A percentile compares a stretch with the other conserved stretches of the same genome.
Conservation (phyloP, 53 echinoderm and acorn worm species). For the Stichopus horrens region DNA sequence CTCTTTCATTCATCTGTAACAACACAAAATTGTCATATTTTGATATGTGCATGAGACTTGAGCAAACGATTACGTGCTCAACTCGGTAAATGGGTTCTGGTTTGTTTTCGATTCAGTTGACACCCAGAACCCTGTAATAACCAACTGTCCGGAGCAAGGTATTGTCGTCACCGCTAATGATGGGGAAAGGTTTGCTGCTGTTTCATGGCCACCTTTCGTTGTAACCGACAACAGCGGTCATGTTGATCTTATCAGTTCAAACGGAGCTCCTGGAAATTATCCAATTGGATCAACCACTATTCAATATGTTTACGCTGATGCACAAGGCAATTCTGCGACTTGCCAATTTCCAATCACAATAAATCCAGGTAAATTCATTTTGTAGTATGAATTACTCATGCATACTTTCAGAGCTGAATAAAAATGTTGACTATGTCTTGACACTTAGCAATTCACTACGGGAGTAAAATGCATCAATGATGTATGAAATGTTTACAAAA, state of each 20-base stretch:
- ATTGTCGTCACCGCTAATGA: neutral
- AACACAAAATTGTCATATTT: too few relatives aligned
- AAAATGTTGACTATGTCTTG: too few relatives aligned
- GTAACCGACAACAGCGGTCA: constrained; percentile 34
- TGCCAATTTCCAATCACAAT: neutral
- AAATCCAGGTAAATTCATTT: neutral
- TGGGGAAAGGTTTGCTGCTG: constrained; percentile 3
- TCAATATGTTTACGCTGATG: constrained; percentile 19
- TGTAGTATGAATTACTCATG: neutral
- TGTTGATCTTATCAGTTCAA: constrained; percentile 19
- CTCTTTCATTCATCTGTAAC: too few relatives aligned
- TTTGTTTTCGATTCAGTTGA: neutral
- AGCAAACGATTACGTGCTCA: too few relatives aligned
- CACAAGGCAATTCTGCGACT: neutral
- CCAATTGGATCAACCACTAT: neutral
- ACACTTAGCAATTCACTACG: too few relatives aligned
- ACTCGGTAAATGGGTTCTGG: too few relatives aligned
- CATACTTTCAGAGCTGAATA: too few relatives aligned
- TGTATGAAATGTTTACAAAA: too few relatives aligned
- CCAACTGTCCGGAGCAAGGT: neutral
- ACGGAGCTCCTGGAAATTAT: constrained; percentile 38
- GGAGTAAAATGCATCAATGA: too few relatives aligned
- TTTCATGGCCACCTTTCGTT: constrained; percentile 9
- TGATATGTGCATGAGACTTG: too few relatives aligned
- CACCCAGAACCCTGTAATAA: neutral